Evolutionary conservation across 2,888 invertebrate species (phyloP), one percentile per base, ranked within the genome.

Genomic region (Ectobius pallidus): DNA sequence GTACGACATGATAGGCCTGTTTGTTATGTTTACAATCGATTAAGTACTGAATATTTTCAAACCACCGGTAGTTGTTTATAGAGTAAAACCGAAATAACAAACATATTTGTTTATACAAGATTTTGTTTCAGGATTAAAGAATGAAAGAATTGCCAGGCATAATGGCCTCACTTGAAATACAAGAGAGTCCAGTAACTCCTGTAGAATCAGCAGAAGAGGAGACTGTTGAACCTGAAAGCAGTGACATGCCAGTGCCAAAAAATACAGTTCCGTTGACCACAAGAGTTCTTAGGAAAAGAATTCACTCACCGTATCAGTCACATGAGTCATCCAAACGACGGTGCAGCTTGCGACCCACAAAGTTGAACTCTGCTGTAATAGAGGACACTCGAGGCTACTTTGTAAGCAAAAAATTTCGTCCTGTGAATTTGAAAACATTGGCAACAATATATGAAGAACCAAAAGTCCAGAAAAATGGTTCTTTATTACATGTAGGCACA

Each of bases 371-470:
- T 25, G 25, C 27, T 14, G 44, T 44, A 9, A 44, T 25, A 25
- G 46, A 27, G 16, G 27, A 65, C 27, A n/a, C 9, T 6, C 27
- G 27, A 27, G 25, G 27, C 22, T 44, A 46, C 18, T 65, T 58
- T 11, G n/a, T 32, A 3, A 30, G 58, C n/a, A 65, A 46, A 9
- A 44, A 65, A 65, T 25, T 65, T 16, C 11, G 44, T n/a, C 6
- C 39, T 32, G 22, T 25, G 7, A 63, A 39, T 4, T 16, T 42
- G 39, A 39, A 63, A 42, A 46, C 44, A 9, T 46, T 65, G 25
- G 44, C 44, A 2, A 65, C 65, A 46, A 65, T 65, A 65, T 65
- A 65, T 65, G 65, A 65, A 27, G 65, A 65, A n/a, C 65, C 65
- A 11, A 32, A 32, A 58, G 46, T 46, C 1, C 0, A 27, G 3